Evolutionary conservation across 2,888 invertebrate species (phyloP).

Genomic region (Torymus tubicola): DNA sequence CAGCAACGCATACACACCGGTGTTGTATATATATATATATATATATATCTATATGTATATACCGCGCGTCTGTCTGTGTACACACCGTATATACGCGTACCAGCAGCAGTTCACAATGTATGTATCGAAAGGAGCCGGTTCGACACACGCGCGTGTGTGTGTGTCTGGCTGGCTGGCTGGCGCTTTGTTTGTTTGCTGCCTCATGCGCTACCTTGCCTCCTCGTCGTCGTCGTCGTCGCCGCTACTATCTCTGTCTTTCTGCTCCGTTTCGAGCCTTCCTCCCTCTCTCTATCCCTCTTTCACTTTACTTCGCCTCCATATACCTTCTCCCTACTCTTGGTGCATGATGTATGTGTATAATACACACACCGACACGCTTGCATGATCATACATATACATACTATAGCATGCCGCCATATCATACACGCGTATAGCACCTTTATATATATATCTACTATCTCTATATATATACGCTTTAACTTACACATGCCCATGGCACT

Average conservation of each 20-base stretch:
- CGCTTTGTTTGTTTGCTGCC: constrained; percentile 50
- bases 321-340: constrained; percentile 7
- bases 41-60: background rate
- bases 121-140: constrained; percentile 46
- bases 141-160: background rate
- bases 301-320: constrained; percentile 7
- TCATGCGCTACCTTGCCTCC: constrained; percentile 3
- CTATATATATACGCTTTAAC: background rate
- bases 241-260: constrained; percentile 44
- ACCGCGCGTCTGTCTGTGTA: too few relatives aligned
- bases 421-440: too few relatives aligned
- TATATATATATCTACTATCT: too few relatives aligned
- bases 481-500: constrained; percentile 22
- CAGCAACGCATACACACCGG: constrained; percentile 1
- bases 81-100: too few relatives aligned
- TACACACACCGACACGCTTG: background rate
- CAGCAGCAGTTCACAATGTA: too few relatives aligned
- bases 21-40: constrained; percentile 7
- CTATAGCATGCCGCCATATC: background rate
- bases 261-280: constrained; percentile 23
- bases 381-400: background rate
- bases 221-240: constrained; percentile 8
- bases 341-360: background rate
- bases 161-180: background rate
- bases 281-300: constrained; percentile 1